phyloP scores from a whole-genome alignment of 2,113 vertebrate genomes.

The Astatoreochromis straeleni region DNA sequence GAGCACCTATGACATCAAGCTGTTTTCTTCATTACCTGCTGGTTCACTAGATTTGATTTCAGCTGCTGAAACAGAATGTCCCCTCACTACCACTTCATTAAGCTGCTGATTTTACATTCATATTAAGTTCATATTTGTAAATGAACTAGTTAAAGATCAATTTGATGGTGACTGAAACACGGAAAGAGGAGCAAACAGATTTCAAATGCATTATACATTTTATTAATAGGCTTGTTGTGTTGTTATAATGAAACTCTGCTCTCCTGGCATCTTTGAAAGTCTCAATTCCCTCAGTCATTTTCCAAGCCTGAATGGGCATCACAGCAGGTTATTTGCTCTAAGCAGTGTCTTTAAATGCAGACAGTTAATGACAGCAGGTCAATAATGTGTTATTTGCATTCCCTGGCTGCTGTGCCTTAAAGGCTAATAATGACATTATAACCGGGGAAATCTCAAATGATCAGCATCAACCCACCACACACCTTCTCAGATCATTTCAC shows the following conservation, averaged over 20 bases:
- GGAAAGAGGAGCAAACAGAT: not conserved
- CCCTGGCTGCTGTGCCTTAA: not conserved
- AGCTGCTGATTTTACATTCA: not conserved
- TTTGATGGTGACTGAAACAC: not conserved
- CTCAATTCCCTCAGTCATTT: slow-evolving; percentile 28
- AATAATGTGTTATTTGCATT: slow-evolving; percentile 14
- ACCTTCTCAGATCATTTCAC: not conserved
- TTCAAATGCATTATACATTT: not conserved
- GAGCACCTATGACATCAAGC: not conserved
- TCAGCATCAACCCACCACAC: not conserved
- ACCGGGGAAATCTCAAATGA: not conserved
- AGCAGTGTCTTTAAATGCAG: slow-evolving; percentile 9
- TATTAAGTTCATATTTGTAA: not conserved
- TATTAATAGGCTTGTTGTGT: slow-evolving; percentile 19
- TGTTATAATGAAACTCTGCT: slow-evolving; percentile 4
- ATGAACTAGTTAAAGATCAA: not conserved
- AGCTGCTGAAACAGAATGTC: not conserved
- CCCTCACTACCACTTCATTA: not conserved
- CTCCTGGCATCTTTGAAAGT: slow-evolving; percentile 13
- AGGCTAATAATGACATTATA: not conserved
- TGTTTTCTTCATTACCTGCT: not conserved
- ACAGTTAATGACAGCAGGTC: not conserved
- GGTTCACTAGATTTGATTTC: not conserved
- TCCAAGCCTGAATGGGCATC: not conserved
- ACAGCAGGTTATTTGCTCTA: not conserved